Conservation (phyloP, 1,140 invertebrate species). For the Microplitis mediator region DNA sequence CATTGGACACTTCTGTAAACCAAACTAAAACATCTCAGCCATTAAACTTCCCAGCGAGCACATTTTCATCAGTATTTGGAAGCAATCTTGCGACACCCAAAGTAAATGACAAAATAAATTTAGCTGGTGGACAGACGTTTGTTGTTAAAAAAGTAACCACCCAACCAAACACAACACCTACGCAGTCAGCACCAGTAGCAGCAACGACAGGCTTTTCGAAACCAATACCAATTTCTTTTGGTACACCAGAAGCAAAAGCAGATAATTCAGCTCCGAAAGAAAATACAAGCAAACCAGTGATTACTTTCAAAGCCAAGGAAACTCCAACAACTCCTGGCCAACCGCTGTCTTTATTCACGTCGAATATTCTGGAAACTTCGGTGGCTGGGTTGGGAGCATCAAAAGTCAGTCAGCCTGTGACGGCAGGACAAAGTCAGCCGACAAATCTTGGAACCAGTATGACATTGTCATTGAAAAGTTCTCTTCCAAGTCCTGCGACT, state of each 20-base stretch:
- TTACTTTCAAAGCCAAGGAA: background rate
- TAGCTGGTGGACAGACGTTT: background rate
- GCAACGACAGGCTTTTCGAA: slow-evolving; percentile 35
- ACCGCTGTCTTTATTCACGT: background rate
- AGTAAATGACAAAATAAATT: background rate
- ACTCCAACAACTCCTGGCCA: background rate
- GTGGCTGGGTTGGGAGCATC: background rate
- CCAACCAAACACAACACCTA: background rate
- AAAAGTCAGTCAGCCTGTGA: background rate
- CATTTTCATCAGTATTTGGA: background rate
- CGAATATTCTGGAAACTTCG: background rate
- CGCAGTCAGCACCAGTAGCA: background rate
- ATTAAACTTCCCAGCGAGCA: background rate
- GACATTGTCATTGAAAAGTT: slow-evolving; percentile 8
- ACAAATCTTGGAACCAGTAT: background rate
- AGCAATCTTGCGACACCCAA: background rate
- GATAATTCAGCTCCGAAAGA: background rate
- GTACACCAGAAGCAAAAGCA: slow-evolving; percentile 31
- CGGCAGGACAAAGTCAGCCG: background rate
- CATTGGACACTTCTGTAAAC: slow-evolving; percentile 6
- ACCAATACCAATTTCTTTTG: slow-evolving; percentile 39
- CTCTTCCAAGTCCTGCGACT: slow-evolving; percentile 4
- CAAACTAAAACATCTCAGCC: slow-evolving; percentile 28
- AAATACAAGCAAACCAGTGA: background rate
- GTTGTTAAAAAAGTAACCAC: background rate